Evolutionary conservation across 2,113 vertebrate genomes (phyloP).

Genomic region (Psettodes erumei): DNA sequence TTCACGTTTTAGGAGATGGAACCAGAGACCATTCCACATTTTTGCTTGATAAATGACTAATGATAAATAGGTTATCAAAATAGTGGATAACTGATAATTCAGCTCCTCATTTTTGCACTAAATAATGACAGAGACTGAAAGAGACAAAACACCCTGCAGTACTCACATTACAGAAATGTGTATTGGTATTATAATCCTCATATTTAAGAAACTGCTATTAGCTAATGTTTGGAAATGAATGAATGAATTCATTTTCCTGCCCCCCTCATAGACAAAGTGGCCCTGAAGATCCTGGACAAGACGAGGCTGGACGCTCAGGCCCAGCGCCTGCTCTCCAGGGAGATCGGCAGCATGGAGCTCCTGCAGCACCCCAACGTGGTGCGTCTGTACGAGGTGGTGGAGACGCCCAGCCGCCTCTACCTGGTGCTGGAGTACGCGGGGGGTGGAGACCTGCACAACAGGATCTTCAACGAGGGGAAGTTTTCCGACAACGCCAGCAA

Average conservation of each 20-base stretch:
- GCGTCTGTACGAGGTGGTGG: slow-evolving; percentile 94
- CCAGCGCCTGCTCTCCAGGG: slow-evolving; percentile 88
- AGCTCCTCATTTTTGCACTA: too few species aligned
- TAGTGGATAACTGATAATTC: too few species aligned
- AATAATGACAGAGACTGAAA: too few species aligned
- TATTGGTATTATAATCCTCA: not conserved
- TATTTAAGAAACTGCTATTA: not conserved
- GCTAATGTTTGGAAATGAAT: not conserved
- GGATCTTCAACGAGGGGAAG: slow-evolving; percentile 88
- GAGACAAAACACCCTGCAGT: not conserved
- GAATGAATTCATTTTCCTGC: not conserved
- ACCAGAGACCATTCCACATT: too few species aligned
- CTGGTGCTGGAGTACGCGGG: slow-evolving; percentile 94
- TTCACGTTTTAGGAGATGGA: too few species aligned
- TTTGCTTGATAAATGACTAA: too few species aligned
- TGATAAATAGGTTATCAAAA: too few species aligned
- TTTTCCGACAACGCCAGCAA: slow-evolving; percentile 88
- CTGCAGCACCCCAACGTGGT: slow-evolving; percentile 93
- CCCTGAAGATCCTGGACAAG: slow-evolving; percentile 96
- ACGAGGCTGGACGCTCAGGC: slow-evolving; percentile 89
- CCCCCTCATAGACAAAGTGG: slow-evolving; percentile 90
- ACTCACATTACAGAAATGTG: not conserved
- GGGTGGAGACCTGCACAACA: slow-evolving; percentile 93
- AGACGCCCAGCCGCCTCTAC: slow-evolving; percentile 90
- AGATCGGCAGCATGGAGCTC: slow-evolving; percentile 94